These are phyloP conservation scores for Sebastolobus altivelis DNA, from an alignment of 2,797 vertebrate genomes.

Conservation along the genomic window DNA sequence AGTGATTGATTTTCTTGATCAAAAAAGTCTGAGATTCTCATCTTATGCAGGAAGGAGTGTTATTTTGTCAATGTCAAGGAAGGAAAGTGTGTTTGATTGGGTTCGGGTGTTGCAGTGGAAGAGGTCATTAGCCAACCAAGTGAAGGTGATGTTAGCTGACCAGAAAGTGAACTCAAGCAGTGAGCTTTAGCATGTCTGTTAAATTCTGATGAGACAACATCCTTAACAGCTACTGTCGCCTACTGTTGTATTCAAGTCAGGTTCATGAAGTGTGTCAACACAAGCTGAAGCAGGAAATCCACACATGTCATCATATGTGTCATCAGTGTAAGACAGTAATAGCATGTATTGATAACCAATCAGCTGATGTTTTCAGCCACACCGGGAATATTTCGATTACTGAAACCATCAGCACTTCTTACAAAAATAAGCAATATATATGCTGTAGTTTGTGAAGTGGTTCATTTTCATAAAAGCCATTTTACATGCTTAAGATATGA, in stretches of 20 bases:
- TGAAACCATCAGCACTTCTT: neutral
- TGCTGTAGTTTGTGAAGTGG: neutral
- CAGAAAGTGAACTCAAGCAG: neutral
- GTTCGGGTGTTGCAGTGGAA: slow-evolving; percentile 6
- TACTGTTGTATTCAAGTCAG: neutral
- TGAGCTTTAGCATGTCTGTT: neutral
- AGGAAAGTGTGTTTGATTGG: neutral
- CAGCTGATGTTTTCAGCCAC: no score
- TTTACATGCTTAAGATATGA: neutral
- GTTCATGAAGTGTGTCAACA: neutral
- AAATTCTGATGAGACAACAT: neutral
- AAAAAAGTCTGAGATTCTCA: neutral
- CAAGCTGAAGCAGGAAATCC: neutral
- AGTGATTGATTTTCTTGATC: slow-evolving; percentile 14
- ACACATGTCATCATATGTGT: no score
- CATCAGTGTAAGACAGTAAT: neutral
- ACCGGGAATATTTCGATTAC: no score
- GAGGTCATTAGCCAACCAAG: slow-evolving; percentile 3
- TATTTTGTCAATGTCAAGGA: neutral
- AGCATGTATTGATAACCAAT: neutral
- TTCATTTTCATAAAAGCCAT: neutral
- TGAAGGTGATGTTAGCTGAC: neutral
- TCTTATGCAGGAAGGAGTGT: neutral
- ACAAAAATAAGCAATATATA: neutral
- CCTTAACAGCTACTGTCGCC: neutral